A percentile compares a stretch with the other conserved stretches of the same genome.
Conservation (phyloP, 2,888 invertebrate species). For the Drosophila nr. perissopoda region DNA sequence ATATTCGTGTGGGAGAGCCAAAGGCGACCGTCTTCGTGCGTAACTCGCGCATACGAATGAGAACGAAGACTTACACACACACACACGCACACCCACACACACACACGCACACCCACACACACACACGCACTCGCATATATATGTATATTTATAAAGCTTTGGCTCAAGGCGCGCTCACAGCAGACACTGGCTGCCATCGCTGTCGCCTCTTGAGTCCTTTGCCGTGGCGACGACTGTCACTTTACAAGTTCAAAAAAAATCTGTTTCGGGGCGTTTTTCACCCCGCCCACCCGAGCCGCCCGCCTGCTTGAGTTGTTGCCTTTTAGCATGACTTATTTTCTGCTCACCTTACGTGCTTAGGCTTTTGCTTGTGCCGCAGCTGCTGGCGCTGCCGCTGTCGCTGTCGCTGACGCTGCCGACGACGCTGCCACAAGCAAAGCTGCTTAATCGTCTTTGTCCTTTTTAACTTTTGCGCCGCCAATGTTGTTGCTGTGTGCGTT, state of each 20-base stretch:
- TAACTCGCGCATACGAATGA: slow-evolving; percentile 42
- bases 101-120: not conserved
- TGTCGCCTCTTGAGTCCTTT: slow-evolving; percentile 48
- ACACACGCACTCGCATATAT: not conserved
- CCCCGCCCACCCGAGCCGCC: not conserved
- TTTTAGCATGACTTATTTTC: slow-evolving; percentile 77
- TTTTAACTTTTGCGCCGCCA: slow-evolving; percentile 80
- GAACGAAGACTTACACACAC: not conserved
- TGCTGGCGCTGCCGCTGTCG: slow-evolving; percentile 14
- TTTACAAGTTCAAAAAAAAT: slow-evolving; percentile 70
- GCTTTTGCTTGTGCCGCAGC: slow-evolving; percentile 23
- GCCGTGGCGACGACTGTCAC: slow-evolving; percentile 72
- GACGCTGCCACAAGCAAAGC: slow-evolving; percentile 47
- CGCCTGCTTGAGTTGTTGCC: slow-evolving; percentile 29
- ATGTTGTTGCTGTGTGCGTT: slow-evolving; percentile 49
- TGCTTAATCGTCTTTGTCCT: slow-evolving; percentile 78
- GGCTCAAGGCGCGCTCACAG: slow-evolving; percentile 37
- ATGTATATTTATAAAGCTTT: slow-evolving; percentile 32
- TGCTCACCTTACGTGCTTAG: slow-evolving; percentile 67
- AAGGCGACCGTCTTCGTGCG: slow-evolving; percentile 50
- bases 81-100: slow-evolving; percentile 16
- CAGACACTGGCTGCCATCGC: slow-evolving; percentile 13
- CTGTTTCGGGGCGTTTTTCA: slow-evolving; percentile 71
- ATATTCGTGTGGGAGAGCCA: slow-evolving; percentile 25
- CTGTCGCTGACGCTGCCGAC: slow-evolving; percentile 7